Conservation (phyloP, 1,140 invertebrate species). For the Acyrthosiphon pisum region DNA sequence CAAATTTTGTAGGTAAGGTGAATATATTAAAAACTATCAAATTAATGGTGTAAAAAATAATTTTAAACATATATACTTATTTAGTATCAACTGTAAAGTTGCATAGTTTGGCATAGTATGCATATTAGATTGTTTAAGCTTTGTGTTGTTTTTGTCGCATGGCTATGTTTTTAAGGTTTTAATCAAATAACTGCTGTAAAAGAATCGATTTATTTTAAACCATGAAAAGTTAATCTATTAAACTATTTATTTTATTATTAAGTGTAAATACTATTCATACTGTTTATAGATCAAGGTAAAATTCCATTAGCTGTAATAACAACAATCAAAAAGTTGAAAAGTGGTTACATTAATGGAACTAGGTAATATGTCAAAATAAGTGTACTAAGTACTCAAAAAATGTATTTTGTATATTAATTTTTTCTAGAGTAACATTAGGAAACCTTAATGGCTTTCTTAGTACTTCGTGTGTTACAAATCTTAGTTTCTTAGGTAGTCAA, state of each 20-base stretch:
- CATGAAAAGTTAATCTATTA: neutral
- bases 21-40: neutral
- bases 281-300: slow-evolving; percentile 84
- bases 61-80: neutral
- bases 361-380: slow-evolving; percentile 63
- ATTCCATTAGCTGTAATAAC: slow-evolving; percentile 93
- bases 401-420: slow-evolving; percentile 57
- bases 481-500: slow-evolving; percentile 91
- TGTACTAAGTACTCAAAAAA: neutral
- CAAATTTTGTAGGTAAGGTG: slow-evolving; percentile 78
- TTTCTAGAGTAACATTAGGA: slow-evolving; percentile 83
- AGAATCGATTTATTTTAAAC: neutral
- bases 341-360: slow-evolving; percentile 97
- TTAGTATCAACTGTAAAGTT: neutral
- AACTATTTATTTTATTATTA: neutral
- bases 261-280: neutral
- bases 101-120: too few relatives aligned
- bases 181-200: neutral
- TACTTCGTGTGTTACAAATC: slow-evolving; percentile 94
- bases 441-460: slow-evolving; percentile 90
- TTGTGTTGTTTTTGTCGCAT: neutral
- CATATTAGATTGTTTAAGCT: neutral
- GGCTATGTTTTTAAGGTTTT: neutral
- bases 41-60: slow-evolving; percentile 9
- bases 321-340: slow-evolving; percentile 97